A percentile compares a stretch with the other conserved stretches of the same genome.
Conservation (phyloP, 2,797 vertebrate species). For the Chelon labrosus region DNA sequence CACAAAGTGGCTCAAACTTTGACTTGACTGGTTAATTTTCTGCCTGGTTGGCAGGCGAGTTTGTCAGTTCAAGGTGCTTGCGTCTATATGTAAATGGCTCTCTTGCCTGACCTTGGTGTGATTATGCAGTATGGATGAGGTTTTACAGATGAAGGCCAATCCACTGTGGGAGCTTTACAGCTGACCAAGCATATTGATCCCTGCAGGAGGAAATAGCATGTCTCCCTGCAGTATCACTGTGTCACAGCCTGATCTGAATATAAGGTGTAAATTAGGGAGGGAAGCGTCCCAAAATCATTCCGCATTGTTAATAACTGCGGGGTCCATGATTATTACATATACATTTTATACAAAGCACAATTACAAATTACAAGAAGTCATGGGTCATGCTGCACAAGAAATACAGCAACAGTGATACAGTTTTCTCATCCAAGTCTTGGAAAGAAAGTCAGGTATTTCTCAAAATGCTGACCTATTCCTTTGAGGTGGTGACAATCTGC, state of each 20-base stretch:
- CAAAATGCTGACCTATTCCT: too few species aligned
- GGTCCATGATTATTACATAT: too few species aligned
- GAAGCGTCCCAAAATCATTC: neutral
- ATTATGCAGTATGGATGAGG: slow-evolving; percentile 75
- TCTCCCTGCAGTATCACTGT: slow-evolving; percentile 63
- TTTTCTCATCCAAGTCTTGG: too few species aligned
- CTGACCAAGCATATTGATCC: slow-evolving; percentile 74
- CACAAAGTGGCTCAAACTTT: slow-evolving; percentile 42
- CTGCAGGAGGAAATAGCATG: slow-evolving; percentile 64
- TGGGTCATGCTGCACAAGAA: neutral
- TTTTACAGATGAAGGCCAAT: slow-evolving; percentile 58
- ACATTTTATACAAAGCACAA: neutral
- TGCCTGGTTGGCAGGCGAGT: slow-evolving; percentile 64
- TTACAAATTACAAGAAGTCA: neutral
- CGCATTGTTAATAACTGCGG: neutral
- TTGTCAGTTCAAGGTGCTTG: slow-evolving; percentile 71
- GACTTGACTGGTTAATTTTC: slow-evolving; percentile 72
- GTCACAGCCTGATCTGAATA: slow-evolving; percentile 43
- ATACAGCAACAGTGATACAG: too few species aligned
- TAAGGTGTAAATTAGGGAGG: slow-evolving; percentile 25
- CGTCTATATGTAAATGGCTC: slow-evolving; percentile 66
- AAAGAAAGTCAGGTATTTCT: too few species aligned
- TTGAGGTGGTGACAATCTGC: too few species aligned
- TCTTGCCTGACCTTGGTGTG: slow-evolving; percentile 70
- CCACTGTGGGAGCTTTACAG: slow-evolving; percentile 54